Base-by-base conservation (phyloP, 2,888 invertebrate genomes). In the Pilophorus perplexus region DNA sequence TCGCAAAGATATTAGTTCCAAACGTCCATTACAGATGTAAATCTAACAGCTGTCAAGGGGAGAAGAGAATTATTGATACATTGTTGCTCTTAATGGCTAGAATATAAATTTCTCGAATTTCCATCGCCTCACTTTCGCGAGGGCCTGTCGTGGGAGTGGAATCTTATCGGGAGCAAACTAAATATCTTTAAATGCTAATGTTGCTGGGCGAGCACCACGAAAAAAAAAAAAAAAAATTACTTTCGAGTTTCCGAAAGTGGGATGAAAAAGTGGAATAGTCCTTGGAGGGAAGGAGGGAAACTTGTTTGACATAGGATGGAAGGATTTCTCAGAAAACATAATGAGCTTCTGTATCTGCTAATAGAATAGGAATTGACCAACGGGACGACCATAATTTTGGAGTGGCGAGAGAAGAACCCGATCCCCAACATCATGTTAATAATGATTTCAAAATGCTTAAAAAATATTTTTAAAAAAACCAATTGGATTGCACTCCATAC, bases 121-220 rank as follows among this genome's bases (percentile, higher is more conserved):
- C 46, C 46, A 44, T 44, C 44, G 46, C 23, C 46, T 23, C 46
- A 46, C 46, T 46, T 46, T 46, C 22, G n/a, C 46, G 22, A 46
- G 46, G 3, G 46, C 22, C 12, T n/a, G n/a, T 46, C 46, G 46
- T 46, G 46, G 46, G 46, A 46, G 46, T 22, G 46, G 46, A 46
- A 46, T 46, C 46, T 46, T 46, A 46, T 46, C 46, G 23, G 46
- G n/a, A 46, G 46, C 46, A 20, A 46, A 46, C 46, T 46, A 46
- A 46, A 46, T 46, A 46, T 22, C 46, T 46, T 46, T 46, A 46
- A 46, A 46, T 46, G 46, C 46, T 46, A 46, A 46, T 46, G 46
- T 46, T 23, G 22, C 12, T 23, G 23, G 22, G 23, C 20, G 6
- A 20, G 46, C 46, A n/a, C n/a, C n/a, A n/a, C n/a, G n/a, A n/a